A percentile compares a stretch with the other conserved stretches of the same genome.
Evolutionary conservation across 1,140 invertebrate genomes (phyloP).

Genomic region (Dendrolimus punctatus): DNA sequence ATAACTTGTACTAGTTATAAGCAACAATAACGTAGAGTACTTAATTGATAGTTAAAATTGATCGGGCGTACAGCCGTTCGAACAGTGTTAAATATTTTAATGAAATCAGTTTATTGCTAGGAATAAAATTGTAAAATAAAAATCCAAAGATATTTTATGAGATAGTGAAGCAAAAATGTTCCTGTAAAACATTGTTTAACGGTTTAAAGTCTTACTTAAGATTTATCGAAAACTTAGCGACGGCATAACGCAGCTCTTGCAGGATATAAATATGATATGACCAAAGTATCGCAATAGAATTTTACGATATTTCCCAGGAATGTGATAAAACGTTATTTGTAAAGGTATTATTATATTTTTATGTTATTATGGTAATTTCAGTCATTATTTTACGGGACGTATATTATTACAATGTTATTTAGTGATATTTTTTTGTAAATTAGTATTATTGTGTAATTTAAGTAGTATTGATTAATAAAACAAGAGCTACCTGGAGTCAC

Average conservation of each 20-base stretch:
- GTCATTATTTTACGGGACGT: conserved; percentile 43
- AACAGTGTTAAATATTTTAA: no score
- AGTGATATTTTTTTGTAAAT: conserved; percentile 37
- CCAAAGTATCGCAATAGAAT: conserved; percentile 28
- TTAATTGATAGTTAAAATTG: no score
- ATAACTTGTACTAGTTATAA: no score
- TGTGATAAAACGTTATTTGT: conserved; percentile 33
- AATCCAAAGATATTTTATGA: conserved; percentile 14
- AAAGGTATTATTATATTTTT: conserved; percentile 23
- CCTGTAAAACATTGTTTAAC: not conserved
- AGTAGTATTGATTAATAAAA: no score
- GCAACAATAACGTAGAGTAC: no score
- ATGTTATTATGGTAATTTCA: conserved; percentile 28
- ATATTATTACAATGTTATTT: conserved; percentile 33
- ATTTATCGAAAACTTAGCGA: conserved; percentile 12
- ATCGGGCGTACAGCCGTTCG: no score
- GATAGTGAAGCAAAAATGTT: conserved; percentile 6
- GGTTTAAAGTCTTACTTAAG: conserved; percentile 11
- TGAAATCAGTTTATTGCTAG: no score
- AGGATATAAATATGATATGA: conserved; percentile 16
- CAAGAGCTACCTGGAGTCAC: no score
- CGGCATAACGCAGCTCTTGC: conserved; percentile 9
- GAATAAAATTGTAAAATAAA: conserved; percentile 1
- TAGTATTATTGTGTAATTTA: conserved; percentile 16
- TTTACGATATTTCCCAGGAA: conserved; percentile 25